Conservation (phyloP, 1,140 invertebrate genomes). For the Potamilus streckersoni region DNA sequence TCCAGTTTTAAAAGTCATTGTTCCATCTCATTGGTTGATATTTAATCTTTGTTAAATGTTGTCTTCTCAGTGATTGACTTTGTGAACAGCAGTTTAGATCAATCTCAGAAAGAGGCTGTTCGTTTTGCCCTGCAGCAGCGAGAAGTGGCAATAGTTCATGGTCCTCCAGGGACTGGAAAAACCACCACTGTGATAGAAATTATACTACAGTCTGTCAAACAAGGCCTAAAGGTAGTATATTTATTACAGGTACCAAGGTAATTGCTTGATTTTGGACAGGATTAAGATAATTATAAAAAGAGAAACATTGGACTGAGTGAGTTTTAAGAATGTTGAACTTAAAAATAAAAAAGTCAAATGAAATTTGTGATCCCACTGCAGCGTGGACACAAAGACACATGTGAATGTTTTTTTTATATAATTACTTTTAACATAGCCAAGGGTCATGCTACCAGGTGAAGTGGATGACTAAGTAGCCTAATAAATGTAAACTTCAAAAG, state of each 20-base stretch:
- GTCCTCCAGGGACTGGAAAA: constrained; percentile 77
- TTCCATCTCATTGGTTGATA: neutral
- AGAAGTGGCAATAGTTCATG: constrained; percentile 71
- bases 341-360: no score
- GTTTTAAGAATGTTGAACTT: no score
- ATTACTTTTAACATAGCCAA: no score
- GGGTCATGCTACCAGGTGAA: no score
- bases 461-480: no score
- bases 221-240: constrained; percentile 70
- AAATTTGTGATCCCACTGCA: no score
- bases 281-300: no score
- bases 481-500: no score
- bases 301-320: no score
- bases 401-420: no score
- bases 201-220: constrained; percentile 71
- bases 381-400: no score
- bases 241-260: constrained; percentile 70
- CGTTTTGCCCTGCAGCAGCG: constrained; percentile 72
- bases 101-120: constrained; percentile 73
- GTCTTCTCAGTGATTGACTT: constrained; percentile 52
- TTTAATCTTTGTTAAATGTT: constrained; percentile 2
- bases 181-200: constrained; percentile 77
- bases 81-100: constrained; percentile 69
- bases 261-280: no score
- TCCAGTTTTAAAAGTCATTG: neutral